These are phyloP conservation scores for Epinotia brunnichana DNA, from an alignment of 2,888 invertebrate species.

Conservation along the genomic window DNA sequence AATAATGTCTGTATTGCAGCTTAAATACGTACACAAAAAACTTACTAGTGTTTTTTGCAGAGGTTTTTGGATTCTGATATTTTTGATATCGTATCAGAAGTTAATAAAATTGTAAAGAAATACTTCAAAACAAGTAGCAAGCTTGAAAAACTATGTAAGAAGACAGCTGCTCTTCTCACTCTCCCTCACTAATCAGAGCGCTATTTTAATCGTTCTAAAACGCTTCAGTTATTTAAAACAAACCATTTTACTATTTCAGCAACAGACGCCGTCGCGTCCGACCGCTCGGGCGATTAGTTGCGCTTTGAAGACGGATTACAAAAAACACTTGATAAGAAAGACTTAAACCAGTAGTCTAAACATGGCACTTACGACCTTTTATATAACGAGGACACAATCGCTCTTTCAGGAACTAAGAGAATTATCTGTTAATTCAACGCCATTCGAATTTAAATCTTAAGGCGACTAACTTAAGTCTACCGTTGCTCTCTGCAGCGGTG, in stretches of 20 bases:
- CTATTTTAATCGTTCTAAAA: constrained; percentile 30
- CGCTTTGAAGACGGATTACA: constrained; percentile 79
- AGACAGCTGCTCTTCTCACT: constrained; percentile 3
- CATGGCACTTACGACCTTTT: constrained; percentile 8
- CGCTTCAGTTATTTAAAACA: constrained; percentile 41
- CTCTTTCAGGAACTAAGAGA: not conserved
- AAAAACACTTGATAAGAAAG: constrained; percentile 49
- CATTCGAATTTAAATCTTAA: not conserved
- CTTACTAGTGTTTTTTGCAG: too few relatives aligned
- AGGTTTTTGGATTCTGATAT: too few relatives aligned
- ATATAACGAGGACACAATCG: too few relatives aligned
- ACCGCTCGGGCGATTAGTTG: constrained; percentile 68
- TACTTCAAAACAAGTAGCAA: too few relatives aligned
- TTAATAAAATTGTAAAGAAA: too few relatives aligned
- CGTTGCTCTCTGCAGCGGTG: not conserved
- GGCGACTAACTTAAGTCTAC: not conserved
- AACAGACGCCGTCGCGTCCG: constrained; percentile 60
- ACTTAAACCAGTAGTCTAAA: not conserved
- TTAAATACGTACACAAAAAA: too few relatives aligned
- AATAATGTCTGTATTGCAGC: too few relatives aligned
- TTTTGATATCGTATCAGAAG: too few relatives aligned
- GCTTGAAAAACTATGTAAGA: not conserved
- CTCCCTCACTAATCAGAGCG: constrained; percentile 12
- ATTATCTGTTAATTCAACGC: not conserved
- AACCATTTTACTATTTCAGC: constrained; percentile 34